Base-by-base conservation (phyloP, 2,888 invertebrate genomes). In the Nezara viridula region DNA sequence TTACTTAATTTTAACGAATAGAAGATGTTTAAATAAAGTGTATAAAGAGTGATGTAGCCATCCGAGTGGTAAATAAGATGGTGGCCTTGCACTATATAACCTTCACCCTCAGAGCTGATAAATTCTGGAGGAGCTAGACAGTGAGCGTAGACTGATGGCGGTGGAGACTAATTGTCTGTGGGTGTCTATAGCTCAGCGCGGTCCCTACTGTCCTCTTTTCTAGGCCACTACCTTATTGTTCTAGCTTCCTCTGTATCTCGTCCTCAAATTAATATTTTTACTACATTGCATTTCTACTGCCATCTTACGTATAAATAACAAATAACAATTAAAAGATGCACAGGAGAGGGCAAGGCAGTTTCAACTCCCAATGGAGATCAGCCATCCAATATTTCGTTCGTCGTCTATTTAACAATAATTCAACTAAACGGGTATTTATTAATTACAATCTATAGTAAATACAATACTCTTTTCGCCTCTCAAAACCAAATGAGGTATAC, bases 131-230 rank as follows among this genome's bases (percentile, higher is more conserved):
- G 66, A 73, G 66, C 66, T 73, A 37, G 32, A 37, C 66, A 73
- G 66, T 73, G 66, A 73, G 66, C 32, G 32, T 9, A 37, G 66
- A 73, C 66, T 73, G 66, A 73, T 73, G 66, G 66, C 32, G 19
- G 32, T 73, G 66, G 66, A 73, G 66, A 73, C 66, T 73, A 73
- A 73, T 73, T 73, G 66, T 73, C 66, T 73, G 32, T 37, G 66
- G 66, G 37, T 73, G 66, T 19, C 66, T 73, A 37, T 73, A 73
- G 66, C 66, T 73, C 66, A 19, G 60, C 21, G 6, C 16, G 16
- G 0, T n/a, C 16, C 32, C 66, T 16, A 24, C 24, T 27, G 32
- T 37, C 37, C 32, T 37, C 66, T 37, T 73, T 73, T 73, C 66
- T 73, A 19, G 32, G 21, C 7, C 21, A 10, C 32, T 21, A 19